These are phyloP conservation scores for Arremon brunneinucha DNA, from an alignment of 2,797 vertebrate species.

Conservation along the genomic window DNA sequence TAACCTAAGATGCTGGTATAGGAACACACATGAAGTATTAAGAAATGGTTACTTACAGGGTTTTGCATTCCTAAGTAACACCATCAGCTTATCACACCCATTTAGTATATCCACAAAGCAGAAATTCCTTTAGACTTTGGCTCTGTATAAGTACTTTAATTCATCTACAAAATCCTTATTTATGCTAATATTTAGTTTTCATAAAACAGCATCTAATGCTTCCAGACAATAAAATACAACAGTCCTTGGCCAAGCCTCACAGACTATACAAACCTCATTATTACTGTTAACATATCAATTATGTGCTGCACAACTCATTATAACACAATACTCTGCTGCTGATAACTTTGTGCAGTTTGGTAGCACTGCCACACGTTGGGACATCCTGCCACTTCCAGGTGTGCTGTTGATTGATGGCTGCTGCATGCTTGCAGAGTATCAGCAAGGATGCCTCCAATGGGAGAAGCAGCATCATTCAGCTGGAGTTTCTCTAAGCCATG, in stretches of 20 bases:
- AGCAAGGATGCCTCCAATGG: constrained; percentile 11
- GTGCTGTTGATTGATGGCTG: background rate
- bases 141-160: background rate
- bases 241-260: background rate
- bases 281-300: background rate
- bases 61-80: background rate
- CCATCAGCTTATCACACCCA: background rate
- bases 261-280: background rate
- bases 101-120: background rate
- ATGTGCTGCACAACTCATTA: background rate
- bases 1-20: background rate
- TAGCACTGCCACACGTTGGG: constrained; percentile 27
- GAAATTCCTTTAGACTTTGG: background rate
- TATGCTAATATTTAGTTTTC: background rate
- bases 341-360: background rate
- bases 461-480: background rate
- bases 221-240: background rate
- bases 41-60: background rate
- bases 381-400: constrained; percentile 16
- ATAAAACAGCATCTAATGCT: background rate
- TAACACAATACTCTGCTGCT: background rate
- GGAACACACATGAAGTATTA: background rate
- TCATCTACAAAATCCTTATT: background rate
- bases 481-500: constrained; percentile 13
- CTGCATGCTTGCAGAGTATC: constrained; percentile 10